Conservation (phyloP, 2,888 invertebrate genomes). For the Pachycephus smyrnensis region DNA sequence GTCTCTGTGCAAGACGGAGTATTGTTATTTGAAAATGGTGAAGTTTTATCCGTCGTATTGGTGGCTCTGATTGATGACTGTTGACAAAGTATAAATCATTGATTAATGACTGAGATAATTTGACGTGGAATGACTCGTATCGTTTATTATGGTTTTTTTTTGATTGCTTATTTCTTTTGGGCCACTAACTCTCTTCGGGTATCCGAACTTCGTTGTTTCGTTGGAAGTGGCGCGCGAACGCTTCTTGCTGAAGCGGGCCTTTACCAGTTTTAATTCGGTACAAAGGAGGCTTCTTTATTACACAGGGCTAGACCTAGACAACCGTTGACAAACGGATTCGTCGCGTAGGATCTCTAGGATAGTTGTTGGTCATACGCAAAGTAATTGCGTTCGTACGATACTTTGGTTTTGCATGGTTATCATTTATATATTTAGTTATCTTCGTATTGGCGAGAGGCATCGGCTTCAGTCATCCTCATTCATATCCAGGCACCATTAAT, state of each 20-base stretch:
- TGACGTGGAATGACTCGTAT: not conserved
- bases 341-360: constrained; percentile 52
- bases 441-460: constrained; percentile 26
- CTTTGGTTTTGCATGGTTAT: constrained; percentile 35
- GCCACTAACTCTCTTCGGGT: constrained; percentile 62
- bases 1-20: not conserved
- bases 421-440: constrained; percentile 19
- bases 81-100: not conserved
- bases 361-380: constrained; percentile 57
- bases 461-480: constrained; percentile 28
- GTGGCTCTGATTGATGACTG: not conserved
- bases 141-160: constrained; percentile 26
- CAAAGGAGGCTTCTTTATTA: not conserved
- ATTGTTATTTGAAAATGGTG: not conserved
- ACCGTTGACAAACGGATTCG: not conserved
- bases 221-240: not conserved
- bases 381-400: constrained; percentile 14
- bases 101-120: not conserved
- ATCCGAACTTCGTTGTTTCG: constrained; percentile 28
- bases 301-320: not conserved
- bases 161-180: constrained; percentile 38
- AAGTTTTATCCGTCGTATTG: not conserved
- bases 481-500: constrained; percentile 24
- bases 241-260: not conserved
- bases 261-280: not conserved